Percentiles rank a stretch among this genome's conserved stretches.
phyloP scores from a whole-genome alignment of 1,140 invertebrate genomes.

The Sycophila sp. region DNA sequence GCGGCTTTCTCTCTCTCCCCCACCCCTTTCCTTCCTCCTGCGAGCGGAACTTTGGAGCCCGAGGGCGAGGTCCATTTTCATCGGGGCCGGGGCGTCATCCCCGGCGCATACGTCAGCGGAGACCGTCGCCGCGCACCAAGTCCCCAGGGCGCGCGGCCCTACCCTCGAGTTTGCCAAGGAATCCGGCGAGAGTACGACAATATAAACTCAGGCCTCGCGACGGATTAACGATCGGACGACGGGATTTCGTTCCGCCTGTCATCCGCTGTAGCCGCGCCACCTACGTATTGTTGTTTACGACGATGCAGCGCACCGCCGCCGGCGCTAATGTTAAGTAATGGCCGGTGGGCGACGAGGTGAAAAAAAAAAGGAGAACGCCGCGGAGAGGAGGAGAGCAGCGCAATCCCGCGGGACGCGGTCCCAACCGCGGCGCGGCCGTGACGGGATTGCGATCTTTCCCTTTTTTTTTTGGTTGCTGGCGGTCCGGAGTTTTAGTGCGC shows the following conservation, averaged over 20 bases:
- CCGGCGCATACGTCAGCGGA: background rate
- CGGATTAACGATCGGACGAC: constrained; percentile 30
- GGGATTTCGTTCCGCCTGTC: constrained; percentile 19
- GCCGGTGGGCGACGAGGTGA: background rate
- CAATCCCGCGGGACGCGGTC: background rate
- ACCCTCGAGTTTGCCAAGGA: constrained; percentile 10
- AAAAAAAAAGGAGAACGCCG: constrained; percentile 3
- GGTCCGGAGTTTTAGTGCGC: too few species aligned
- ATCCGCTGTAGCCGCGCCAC: background rate
- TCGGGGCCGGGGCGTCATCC: background rate
- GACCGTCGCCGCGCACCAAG: background rate
- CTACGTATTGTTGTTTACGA: constrained; percentile 34
- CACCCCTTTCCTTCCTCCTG: too few species aligned
- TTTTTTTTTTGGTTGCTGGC: too few species aligned
- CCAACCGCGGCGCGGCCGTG: too few species aligned
- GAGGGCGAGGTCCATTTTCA: constrained; percentile 18
- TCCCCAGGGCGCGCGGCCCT: constrained; percentile 1
- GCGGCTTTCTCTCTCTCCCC: too few species aligned
- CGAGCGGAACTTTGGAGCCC: background rate
- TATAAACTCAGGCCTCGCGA: constrained; percentile 8
- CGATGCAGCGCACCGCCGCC: background rate
- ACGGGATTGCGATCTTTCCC: too few species aligned
- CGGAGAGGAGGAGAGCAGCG: too few species aligned
- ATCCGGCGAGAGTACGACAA: constrained; percentile 1
- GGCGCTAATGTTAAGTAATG: constrained; percentile 35